These are phyloP conservation scores for Amphiprion percula DNA, from an alignment of 2,113 vertebrate species.

Conservation along the genomic window DNA sequence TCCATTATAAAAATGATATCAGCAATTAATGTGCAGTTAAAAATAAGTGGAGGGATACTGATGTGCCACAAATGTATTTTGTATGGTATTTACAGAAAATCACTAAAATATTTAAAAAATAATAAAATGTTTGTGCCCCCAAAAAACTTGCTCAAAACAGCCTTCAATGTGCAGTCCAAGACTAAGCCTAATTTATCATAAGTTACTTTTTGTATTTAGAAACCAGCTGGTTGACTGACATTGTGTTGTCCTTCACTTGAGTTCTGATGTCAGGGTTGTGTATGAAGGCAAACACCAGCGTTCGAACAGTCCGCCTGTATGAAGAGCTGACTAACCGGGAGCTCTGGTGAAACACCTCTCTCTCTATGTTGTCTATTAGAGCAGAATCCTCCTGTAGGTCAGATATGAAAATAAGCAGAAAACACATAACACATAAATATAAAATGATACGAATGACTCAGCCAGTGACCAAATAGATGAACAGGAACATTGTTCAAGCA, in stretches of 20 bases:
- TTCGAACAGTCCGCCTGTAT: slow-evolving; percentile 90
- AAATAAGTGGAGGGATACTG: slow-evolving; percentile 13
- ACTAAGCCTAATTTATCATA: background rate
- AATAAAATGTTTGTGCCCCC: background rate
- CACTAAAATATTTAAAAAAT: slow-evolving; percentile 4
- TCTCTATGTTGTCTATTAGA: slow-evolving; percentile 95
- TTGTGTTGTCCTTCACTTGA: slow-evolving; percentile 85
- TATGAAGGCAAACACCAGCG: slow-evolving; percentile 95
- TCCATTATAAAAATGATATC: background rate
- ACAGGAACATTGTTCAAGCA: no score
- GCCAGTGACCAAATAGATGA: background rate
- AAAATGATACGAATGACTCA: background rate
- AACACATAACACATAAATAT: background rate
- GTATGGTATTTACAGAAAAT: slow-evolving; percentile 38
- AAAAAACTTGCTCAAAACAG: background rate
- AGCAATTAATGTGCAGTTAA: slow-evolving; percentile 1
- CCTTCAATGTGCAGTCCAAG: background rate
- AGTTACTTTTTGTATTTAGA: slow-evolving; percentile 91
- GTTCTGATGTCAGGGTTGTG: slow-evolving; percentile 88
- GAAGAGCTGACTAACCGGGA: slow-evolving; percentile 90
- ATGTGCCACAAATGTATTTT: slow-evolving; percentile 62
- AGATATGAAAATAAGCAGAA: slow-evolving; percentile 8
- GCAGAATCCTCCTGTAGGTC: slow-evolving; percentile 88
- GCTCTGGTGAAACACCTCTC: slow-evolving; percentile 94
- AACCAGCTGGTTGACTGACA: slow-evolving; percentile 87